Evolutionary conservation across 53 echinoderm and acorn worm species (phyloP).

Genomic region (Arbacia lixula): DNA sequence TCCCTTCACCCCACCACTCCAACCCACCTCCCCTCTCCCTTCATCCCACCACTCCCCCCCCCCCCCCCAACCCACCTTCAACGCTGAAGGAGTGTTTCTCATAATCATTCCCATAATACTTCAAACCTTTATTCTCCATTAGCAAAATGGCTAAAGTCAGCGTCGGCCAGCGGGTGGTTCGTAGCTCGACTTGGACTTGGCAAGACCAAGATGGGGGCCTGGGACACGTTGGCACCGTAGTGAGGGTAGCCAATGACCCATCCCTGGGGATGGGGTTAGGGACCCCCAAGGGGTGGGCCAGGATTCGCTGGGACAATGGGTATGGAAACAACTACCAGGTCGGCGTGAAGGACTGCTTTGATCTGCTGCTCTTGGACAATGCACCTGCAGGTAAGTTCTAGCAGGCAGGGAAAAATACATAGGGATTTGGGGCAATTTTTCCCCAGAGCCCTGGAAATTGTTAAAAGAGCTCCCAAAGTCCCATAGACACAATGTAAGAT

Average conservation of each 20-base stretch:
- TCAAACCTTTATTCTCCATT: too few relatives aligned
- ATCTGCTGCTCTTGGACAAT: conserved; percentile 78
- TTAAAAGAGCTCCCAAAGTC: too few relatives aligned
- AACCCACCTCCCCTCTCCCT: too few relatives aligned
- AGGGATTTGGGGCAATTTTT: too few relatives aligned
- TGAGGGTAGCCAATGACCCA: conserved; percentile 38
- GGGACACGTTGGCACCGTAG: conserved; percentile 82
- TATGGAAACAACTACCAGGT: conserved; percentile 78
- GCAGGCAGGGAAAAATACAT: too few relatives aligned
- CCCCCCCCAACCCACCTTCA: too few relatives aligned
- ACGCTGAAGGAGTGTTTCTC: too few relatives aligned
- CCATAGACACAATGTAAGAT: too few relatives aligned
- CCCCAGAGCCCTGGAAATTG: too few relatives aligned
- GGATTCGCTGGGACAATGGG: conserved; percentile 82
- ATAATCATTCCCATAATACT: too few relatives aligned
- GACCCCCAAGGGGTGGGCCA: conserved; percentile 41
- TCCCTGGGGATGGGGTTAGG: background rate
- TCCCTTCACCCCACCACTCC: too few relatives aligned
- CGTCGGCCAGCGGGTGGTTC: conserved; percentile 77
- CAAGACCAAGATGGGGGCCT: conserved; percentile 76
- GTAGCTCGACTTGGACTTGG: conserved; percentile 83
- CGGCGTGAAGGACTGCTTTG: conserved; percentile 64
- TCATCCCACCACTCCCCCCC: too few relatives aligned
- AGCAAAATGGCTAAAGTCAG: conserved; percentile 40
- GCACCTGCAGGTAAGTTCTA: conserved; percentile 71